These are phyloP conservation scores for Oreortyx pictus DNA, from an alignment of 2,797 vertebrate species.

Conservation along the genomic window DNA sequence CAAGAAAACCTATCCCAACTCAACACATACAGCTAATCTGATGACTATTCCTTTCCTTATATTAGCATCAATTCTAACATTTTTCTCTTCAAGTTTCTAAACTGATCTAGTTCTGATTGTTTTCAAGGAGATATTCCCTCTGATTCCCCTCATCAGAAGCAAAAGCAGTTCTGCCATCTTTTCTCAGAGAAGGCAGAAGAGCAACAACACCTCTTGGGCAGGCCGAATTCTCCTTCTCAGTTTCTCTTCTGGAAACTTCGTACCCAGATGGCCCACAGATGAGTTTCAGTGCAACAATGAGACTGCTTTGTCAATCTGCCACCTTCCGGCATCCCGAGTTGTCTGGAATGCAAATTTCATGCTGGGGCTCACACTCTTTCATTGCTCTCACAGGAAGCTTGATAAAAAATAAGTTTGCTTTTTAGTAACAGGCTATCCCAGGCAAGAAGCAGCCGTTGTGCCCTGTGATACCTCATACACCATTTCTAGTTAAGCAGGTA, in stretches of 20 bases:
- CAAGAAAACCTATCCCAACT: not conserved
- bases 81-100: not conserved
- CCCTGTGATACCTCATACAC: not conserved
- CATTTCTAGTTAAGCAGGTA: not conserved
- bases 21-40: accelerated
- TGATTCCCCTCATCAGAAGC: not conserved
- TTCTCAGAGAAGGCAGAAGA: not conserved
- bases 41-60: not conserved
- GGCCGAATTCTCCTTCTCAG: not conserved
- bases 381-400: not conserved
- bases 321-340: not conserved
- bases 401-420: not conserved
- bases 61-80: not conserved
- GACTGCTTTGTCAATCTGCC: not conserved
- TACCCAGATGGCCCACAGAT: not conserved
- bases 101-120: not conserved
- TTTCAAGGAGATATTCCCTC: not conserved
- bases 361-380: not conserved
- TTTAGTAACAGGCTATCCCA: not conserved
- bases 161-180: not conserved
- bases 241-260: not conserved
- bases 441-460: not conserved
- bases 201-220: not conserved
- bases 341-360: not conserved
- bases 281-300: not conserved